These are phyloP conservation scores for Prietella phreatophila DNA, from an alignment of 2,113 vertebrate genomes.

Conservation along the genomic window DNA sequence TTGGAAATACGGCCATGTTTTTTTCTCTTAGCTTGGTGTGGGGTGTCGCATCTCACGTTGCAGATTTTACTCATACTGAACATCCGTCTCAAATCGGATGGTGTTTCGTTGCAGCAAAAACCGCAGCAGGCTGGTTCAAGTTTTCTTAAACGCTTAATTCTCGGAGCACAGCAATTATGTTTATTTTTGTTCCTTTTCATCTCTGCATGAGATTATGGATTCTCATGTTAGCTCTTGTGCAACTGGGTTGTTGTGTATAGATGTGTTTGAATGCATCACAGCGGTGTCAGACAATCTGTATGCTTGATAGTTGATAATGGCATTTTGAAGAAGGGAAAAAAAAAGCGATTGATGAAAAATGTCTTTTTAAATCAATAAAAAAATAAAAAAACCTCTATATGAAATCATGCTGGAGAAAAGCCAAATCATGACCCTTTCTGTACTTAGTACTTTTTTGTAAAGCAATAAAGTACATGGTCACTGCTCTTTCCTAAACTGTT, in stretches of 20 bases:
- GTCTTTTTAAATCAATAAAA: background rate
- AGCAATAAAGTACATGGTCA: background rate
- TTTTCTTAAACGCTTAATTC: background rate
- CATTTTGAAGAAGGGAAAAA: background rate
- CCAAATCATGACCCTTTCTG: background rate
- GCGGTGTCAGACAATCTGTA: background rate
- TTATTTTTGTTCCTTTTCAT: background rate
- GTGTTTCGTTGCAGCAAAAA: background rate
- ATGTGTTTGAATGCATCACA: too few species aligned
- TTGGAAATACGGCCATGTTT: background rate
- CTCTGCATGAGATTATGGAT: background rate
- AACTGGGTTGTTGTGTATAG: background rate
- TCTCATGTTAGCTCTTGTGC: slow-evolving; percentile 3
- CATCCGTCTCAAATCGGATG: background rate
- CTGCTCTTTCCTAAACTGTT: background rate
- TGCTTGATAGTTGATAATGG: background rate
- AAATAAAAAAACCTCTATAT: background rate
- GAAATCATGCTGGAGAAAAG: background rate
- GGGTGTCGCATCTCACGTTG: background rate
- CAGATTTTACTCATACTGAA: slow-evolving; percentile 9
- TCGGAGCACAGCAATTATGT: background rate
- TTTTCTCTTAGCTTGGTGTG: background rate
- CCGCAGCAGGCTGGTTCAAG: background rate
- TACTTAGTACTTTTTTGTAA: background rate
- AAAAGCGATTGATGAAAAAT: background rate